Base-by-base conservation (phyloP, 2,888 invertebrate species). In the Corythucha ciliata region DNA sequence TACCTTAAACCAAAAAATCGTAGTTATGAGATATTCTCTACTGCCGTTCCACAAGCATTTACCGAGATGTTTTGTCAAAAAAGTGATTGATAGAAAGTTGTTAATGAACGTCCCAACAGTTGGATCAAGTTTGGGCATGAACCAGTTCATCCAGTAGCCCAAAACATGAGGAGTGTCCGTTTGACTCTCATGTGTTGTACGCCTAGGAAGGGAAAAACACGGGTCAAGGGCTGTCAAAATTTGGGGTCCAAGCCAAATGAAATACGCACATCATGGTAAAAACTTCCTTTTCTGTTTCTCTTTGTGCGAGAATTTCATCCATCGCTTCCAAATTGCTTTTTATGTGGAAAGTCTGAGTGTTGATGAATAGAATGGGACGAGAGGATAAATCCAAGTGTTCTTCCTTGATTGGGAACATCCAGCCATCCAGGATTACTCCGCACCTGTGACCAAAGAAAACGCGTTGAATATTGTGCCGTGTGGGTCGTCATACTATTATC, bases 391-490 rank as follows among this genome's bases (percentile, higher is more conserved):
- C 54, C 24, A 74, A 62, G 8, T 63, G 56, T 54, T 71, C 70
- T 45, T 70, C 67, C 63, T 74, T 73, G 25, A 78, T 64, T 1
- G 78, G 74, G 62, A 73, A 76, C 74, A 78, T 74, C 78, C 78
- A 79, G 1, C 76, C 73, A 64, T 79, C 78, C 34, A 78, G 59
- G 24, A 75, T 68, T 10, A 77, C 67, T 10, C 73, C 74, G 51
- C 67, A 64, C 55, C 74, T 74, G 57, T 42, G 64, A 53, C 46
- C 32, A 51, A 51, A 32, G 7, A 40, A 27, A 22, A 21, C 26
- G 7, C 25, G 29, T 33, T 24, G 18, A 29, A 10, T 29, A 10
- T 29, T 29, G 29, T 8, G 29, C n/a, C 29, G 29, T 29, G 29
- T 29, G 29, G 8, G 29, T 10, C n/a, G n/a, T 29, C 8, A 10